Base-by-base conservation (phyloP, 1,140 invertebrate species). In the Zaprionus ghesquierei region DNA sequence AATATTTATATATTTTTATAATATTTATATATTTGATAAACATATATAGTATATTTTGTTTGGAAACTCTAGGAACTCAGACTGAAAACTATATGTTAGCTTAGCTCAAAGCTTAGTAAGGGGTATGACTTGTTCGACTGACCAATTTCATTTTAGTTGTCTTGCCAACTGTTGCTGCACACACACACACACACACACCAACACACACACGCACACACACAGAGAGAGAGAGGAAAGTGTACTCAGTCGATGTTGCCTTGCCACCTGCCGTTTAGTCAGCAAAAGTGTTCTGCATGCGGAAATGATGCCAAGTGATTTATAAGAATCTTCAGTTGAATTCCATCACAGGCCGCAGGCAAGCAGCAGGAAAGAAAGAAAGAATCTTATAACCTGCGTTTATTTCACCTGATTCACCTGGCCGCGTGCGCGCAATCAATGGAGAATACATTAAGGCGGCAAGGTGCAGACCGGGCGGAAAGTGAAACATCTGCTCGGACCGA, bases 161-260 rank as follows among this genome's bases (percentile, higher is more conserved):
- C 10, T 29, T 27, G n/a, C 12, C 58, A 60, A 59, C 56, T 55
- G 53, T 55, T 55, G 53, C 53, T 31, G 2, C 27, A 31, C 13
- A 35, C 9, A 31, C 51, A 44, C 22, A 63, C n/a, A 27, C n/a
- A 49, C 46, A 49, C 22, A 54, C 12, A 12, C 25, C 15, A 1
- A n/a, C 27, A 23, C 12, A 23, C 54, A 56, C 33, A 33, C 5
- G 9, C 5, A 29, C 12, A 13, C 1, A 5, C 33, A 22, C 5
- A 18, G 20, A n/a, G n/a, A n/a, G n/a, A n/a, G n/a, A n/a, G n/a
- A n/a, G n/a, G n/a, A n/a, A n/a, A n/a, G n/a, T n/a, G n/a, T n/a
- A n/a, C n/a, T n/a, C n/a, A n/a, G n/a, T n/a, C n/a, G n/a, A n/a
- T n/a, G n/a, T n/a, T n/a, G n/a, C n/a, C n/a, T n/a, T n/a, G n/a